Evolutionary conservation across 2,888 invertebrate species (phyloP).

Genomic region (Entomobrya multifasciata): DNA sequence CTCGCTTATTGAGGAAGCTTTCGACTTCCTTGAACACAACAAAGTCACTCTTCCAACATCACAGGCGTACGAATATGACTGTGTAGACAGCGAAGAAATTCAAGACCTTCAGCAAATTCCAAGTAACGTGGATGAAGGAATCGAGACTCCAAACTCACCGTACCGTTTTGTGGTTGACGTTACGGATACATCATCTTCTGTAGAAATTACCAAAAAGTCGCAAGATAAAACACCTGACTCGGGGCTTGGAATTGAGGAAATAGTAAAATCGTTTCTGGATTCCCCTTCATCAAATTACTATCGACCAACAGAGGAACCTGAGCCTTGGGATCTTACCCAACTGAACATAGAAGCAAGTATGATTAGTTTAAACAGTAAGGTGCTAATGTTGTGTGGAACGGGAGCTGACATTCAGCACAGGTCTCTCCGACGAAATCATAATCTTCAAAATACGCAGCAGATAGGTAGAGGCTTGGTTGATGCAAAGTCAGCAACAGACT

Average conservation of each 20-base stretch:
- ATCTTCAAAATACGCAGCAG: not conserved
- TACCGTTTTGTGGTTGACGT: constrained; percentile 78
- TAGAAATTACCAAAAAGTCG: constrained; percentile 61
- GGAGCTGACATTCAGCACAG: constrained; percentile 82
- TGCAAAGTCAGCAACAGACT: constrained; percentile 44
- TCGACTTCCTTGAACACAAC: constrained; percentile 90
- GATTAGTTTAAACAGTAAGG: constrained; percentile 92
- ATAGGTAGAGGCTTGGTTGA: not conserved
- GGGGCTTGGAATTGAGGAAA: constrained; percentile 78
- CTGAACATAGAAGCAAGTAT: constrained; percentile 93
- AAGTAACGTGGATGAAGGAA: constrained; percentile 77
- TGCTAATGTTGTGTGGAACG: constrained; percentile 89
- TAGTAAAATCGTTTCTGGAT: constrained; percentile 82
- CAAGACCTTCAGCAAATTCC: constrained; percentile 57
- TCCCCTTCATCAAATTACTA: constrained; percentile 89
- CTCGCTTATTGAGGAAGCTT: constrained; percentile 91
- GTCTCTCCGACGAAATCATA: constrained; percentile 44
- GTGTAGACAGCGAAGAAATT: constrained; percentile 42
- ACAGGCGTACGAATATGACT: constrained; percentile 73
- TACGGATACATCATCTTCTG: constrained; percentile 52
- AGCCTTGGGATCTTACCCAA: constrained; percentile 92
- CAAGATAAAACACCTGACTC: constrained; percentile 79
- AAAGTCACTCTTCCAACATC: constrained; percentile 82
- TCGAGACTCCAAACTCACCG: constrained; percentile 79
- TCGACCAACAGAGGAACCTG: constrained; percentile 90